Evolutionary conservation across 2,113 vertebrate genomes (phyloP).

Genomic region (Neotoma lepida): DNA sequence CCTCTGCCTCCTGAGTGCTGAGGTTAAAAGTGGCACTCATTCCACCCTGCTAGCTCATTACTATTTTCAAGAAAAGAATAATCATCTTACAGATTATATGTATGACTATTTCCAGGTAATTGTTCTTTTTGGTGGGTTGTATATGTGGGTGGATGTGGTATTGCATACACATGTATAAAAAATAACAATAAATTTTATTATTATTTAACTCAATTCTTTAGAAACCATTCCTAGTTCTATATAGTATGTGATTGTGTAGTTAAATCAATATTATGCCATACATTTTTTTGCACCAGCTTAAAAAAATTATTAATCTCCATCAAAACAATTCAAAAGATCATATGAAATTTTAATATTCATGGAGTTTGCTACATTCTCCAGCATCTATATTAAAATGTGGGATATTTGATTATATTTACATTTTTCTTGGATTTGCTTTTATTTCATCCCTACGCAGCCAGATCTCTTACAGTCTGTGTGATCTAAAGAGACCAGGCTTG

Average conservation of each 20-base stretch:
- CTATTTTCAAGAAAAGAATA: neutral
- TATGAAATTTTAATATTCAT: neutral
- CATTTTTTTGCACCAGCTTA: neutral
- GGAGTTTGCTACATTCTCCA: neutral
- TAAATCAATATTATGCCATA: neutral
- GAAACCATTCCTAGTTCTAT: neutral
- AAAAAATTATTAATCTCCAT: neutral
- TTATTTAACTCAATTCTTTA: neutral
- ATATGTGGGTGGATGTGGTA: neutral
- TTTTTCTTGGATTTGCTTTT: neutral
- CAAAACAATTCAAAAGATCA: neutral
- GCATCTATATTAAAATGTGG: neutral
- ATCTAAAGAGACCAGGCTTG: neutral
- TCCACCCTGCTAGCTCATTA: neutral
- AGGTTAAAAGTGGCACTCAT: neutral
- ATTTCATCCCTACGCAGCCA: neutral
- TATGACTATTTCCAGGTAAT: neutral
- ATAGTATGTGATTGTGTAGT: neutral
- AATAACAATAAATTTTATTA: neutral
- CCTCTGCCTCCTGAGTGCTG: neutral
- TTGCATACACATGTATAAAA: neutral
- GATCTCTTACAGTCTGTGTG: neutral
- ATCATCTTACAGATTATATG: neutral
- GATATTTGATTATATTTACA: constrained; percentile 10
- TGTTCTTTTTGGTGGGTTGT: neutral